These are phyloP conservation scores for Aplodontia rufa DNA, from an alignment of 2,113 vertebrate genomes.

Conservation along the genomic window DNA sequence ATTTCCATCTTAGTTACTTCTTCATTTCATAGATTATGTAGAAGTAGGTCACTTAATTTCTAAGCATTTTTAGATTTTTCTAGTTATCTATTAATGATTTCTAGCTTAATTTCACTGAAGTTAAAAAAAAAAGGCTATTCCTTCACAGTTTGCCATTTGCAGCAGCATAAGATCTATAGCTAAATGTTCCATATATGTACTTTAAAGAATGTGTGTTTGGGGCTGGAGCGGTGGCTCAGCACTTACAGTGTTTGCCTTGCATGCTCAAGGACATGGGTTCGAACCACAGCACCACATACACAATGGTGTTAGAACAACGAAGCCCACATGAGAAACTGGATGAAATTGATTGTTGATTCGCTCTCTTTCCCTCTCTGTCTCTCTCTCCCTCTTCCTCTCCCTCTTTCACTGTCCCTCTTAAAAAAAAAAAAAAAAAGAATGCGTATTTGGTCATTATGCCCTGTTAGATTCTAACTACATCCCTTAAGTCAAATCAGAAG, in stretches of 20 bases:
- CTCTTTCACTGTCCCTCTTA: too few species aligned
- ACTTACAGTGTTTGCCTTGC: too few species aligned
- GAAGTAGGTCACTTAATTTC: not conserved
- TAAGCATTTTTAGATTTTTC: not conserved
- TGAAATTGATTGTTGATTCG: too few species aligned
- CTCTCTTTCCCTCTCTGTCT: too few species aligned
- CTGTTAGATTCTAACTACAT: not conserved
- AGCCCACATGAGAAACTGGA: too few species aligned
- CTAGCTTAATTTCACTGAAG: not conserved
- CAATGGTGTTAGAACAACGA: too few species aligned
- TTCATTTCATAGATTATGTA: not conserved
- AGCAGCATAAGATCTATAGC: not conserved
- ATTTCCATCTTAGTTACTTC: not conserved
- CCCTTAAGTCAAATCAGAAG: not conserved
- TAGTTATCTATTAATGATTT: not conserved
- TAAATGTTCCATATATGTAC: not conserved
- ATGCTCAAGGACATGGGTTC: too few species aligned
- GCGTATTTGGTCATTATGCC: not conserved
- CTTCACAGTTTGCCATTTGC: constrained; percentile 38
- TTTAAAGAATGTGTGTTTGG: not conserved
- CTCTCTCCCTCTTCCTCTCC: too few species aligned
- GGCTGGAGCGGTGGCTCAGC: too few species aligned
- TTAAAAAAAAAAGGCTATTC: not conserved
- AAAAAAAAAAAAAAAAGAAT: too few species aligned
- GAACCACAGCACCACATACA: too few species aligned